These are phyloP conservation scores for Merluccius polli DNA, from an alignment of 2,797 vertebrate species.

Conservation along the genomic window DNA sequence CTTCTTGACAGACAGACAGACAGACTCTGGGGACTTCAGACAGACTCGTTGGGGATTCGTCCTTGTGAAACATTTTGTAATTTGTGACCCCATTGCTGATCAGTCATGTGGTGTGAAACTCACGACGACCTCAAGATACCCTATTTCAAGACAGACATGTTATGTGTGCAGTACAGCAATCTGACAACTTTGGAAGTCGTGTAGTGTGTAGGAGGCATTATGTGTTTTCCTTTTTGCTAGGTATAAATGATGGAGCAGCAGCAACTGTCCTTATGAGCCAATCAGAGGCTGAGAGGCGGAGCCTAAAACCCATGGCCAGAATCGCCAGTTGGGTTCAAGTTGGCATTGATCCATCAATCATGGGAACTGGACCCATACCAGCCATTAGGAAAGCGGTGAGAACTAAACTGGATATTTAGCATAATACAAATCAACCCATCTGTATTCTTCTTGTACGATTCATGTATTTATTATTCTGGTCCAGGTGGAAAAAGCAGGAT, in stretches of 20 bases:
- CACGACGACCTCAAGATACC: no score
- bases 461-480: not conserved
- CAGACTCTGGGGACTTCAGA: no score
- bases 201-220: no score
- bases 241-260: constrained; percentile 92
- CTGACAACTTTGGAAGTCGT: no score
- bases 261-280: constrained; percentile 91
- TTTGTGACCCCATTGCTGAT: no score
- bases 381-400: constrained; percentile 93
- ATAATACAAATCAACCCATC: not conserved
- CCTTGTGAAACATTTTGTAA: no score
- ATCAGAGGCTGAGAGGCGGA: constrained; percentile 79
- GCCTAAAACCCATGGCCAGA: constrained; percentile 81
- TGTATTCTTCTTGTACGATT: not conserved
- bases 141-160: no score
- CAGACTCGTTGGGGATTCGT: no score
- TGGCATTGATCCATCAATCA: constrained; percentile 89
- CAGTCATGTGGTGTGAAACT: no score
- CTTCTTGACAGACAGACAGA: no score
- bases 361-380: constrained; percentile 89
- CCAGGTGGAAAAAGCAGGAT: constrained; percentile 87
- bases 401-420: constrained; percentile 18
- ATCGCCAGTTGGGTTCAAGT: constrained; percentile 88
- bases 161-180: no score
- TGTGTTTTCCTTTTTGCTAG: constrained; percentile 57